Conservation (phyloP, 2,797 vertebrate species). For the Streptopelia turtur region DNA sequence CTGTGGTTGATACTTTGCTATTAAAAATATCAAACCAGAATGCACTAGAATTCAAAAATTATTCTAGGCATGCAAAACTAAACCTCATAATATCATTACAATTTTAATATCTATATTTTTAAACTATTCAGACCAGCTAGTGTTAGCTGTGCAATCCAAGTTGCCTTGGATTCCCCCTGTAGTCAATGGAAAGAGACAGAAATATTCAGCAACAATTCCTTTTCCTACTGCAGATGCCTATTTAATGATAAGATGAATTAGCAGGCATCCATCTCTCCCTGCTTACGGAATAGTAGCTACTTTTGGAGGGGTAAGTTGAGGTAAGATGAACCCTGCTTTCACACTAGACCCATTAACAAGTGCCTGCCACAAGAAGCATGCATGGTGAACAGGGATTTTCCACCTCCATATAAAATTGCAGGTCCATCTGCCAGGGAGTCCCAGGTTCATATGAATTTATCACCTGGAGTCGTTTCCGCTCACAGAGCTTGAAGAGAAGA, state of each 20-base stretch:
- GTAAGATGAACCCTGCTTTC: not conserved
- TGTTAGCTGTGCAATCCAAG: not conserved
- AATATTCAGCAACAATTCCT: not conserved
- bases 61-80: not conserved
- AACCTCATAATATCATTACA: not conserved
- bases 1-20: not conserved
- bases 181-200: not conserved
- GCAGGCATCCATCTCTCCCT: not conserved
- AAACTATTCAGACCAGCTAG: not conserved
- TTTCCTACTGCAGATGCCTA: not conserved
- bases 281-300: not conserved
- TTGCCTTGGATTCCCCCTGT: not conserved
- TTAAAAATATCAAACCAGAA: not conserved
- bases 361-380: not conserved
- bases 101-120: not conserved
- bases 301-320: not conserved
- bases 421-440: not conserved
- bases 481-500: not conserved
- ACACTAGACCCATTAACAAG: not conserved
- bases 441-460: not conserved
- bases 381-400: not conserved
- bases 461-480: not conserved
- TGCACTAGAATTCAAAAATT: not conserved
- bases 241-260: not conserved
- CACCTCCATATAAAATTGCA: not conserved